Conservation (phyloP, 1,140 invertebrate genomes). For the Grapholita molesta region DNA sequence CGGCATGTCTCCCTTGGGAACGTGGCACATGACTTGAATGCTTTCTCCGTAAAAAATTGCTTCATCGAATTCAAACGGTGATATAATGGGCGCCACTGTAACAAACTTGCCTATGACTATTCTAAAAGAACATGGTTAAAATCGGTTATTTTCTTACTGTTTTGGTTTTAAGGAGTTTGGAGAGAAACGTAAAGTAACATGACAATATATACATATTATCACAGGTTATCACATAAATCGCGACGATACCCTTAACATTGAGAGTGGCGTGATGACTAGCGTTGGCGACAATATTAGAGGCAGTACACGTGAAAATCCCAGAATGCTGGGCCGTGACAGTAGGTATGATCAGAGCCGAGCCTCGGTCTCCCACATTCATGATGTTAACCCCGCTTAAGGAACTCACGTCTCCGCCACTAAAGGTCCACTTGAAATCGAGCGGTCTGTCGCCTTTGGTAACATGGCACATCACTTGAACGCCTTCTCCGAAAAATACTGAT, state of each 20-base stretch:
- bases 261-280: conserved; percentile 83
- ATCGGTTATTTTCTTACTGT: background rate
- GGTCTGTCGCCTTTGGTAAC: conserved; percentile 86
- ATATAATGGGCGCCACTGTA: conserved; percentile 81
- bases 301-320: conserved; percentile 89
- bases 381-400: conserved; percentile 70
- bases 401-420: conserved; percentile 79
- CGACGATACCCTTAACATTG: conserved; percentile 74
- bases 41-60: conserved; percentile 86
- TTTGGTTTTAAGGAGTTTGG: background rate
- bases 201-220: background rate
- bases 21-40: conserved; percentile 83
- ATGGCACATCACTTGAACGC: conserved; percentile 83
- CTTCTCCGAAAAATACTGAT: conserved; percentile 81
- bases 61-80: conserved; percentile 81
- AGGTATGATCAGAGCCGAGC: conserved; percentile 75
- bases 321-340: conserved; percentile 83
- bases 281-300: conserved; percentile 85
- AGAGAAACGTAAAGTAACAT: background rate
- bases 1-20: conserved; percentile 84
- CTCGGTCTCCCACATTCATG: conserved; percentile 81
- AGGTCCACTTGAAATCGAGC: conserved; percentile 81
- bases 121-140: background rate
- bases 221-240: conserved; percentile 3
- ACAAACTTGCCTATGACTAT: conserved; percentile 30